A percentile compares a stretch with the other conserved stretches of the same genome.
Evolutionary conservation across 2,797 vertebrate species (phyloP).

Genomic region (Microchirus variegatus): DNA sequence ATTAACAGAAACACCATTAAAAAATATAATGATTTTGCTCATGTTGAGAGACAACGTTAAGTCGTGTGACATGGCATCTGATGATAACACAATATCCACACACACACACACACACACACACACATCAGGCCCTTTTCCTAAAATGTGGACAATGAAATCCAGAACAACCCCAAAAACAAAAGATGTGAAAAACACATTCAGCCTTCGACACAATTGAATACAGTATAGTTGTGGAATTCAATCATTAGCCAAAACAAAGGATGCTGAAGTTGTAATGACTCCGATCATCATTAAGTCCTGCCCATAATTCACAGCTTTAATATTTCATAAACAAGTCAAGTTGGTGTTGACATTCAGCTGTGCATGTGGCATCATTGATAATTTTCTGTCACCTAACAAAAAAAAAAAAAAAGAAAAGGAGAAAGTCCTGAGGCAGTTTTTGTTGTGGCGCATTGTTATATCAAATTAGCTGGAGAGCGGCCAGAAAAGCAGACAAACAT

Average conservation of each 20-base stretch:
- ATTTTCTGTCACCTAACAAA: constrained; percentile 81
- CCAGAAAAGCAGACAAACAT: constrained; percentile 82
- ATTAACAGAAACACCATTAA: constrained; percentile 49
- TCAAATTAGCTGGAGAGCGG: constrained; percentile 87
- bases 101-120: constrained; percentile 62
- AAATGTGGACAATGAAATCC: constrained; percentile 54
- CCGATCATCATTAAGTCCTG: constrained; percentile 83
- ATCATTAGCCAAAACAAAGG: constrained; percentile 82
- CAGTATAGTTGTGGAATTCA: constrained; percentile 80
- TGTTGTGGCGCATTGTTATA: constrained; percentile 85
- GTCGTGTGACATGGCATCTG: constrained; percentile 70
- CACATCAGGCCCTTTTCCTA: constrained; percentile 61
- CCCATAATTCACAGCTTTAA: constrained; percentile 82
- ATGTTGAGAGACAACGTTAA: constrained; percentile 59
- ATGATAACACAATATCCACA: constrained; percentile 74
- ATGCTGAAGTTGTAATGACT: constrained; percentile 79
- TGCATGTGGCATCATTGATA: constrained; percentile 86
- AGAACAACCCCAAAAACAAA: constrained; percentile 73
- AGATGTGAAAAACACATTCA: constrained; percentile 71
- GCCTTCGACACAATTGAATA: constrained; percentile 77
- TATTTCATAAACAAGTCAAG: constrained; percentile 85
- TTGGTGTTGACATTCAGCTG: constrained; percentile 84
- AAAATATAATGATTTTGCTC: constrained; percentile 64
- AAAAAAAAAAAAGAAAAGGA: constrained; percentile 62
- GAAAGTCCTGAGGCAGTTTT: constrained; percentile 76